Base-by-base conservation (phyloP, 2,113 vertebrate genomes). In the Chrysochloris asiatica region DNA sequence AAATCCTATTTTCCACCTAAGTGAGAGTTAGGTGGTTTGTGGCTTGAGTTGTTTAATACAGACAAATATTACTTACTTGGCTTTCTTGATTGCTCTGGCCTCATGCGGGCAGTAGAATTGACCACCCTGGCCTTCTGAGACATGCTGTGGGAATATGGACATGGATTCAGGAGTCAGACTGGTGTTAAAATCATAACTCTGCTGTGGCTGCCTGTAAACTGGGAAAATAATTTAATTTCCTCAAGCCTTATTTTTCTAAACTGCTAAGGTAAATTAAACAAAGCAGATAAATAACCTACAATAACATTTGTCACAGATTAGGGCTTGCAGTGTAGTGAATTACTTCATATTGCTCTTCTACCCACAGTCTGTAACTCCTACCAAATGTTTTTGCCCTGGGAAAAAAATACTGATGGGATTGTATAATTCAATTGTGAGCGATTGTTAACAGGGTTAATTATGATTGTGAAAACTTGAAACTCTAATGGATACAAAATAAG, bases 1-100 rank as follows among this genome's bases (percentile, higher is more conserved):
- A 83, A 95, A 93, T 88, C 16, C 12, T 47, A 47, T 93, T 91
- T 95, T 72, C 36, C 3, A 36, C 36, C 14, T 90, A 24, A 17
- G 56, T 30, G 52, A 84, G 52, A 69, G 45, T 36, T 56, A 79
- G 82, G 41, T 28, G 38, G 19, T 88, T 86, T 91, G 19, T 26
- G 81, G 59, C 28, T 10, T 73, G 41, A 82, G 16, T 73, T 87
- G 56, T 75, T 93, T 78, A 80, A 67, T 79, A 33, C 7, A 41
- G 21, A 43, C 17, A 73, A 45, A 41, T 16, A 84, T 71, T 36
- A 83, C 24, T 91, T 76, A 13, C 54, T 89, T 22, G 14, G 5
- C 8, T 48, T 12, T 93, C 4, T 56, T 72, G 14, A 71, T 52
- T 50, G 10, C 59, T 73, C 16, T 90, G 61, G 56, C 30, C 50